Percentiles rank a stretch among this genome's conserved stretches.
These are phyloP conservation scores for Drosophila murphyi DNA, from an alignment of 1,140 invertebrate genomes.

Conservation along the genomic window DNA sequence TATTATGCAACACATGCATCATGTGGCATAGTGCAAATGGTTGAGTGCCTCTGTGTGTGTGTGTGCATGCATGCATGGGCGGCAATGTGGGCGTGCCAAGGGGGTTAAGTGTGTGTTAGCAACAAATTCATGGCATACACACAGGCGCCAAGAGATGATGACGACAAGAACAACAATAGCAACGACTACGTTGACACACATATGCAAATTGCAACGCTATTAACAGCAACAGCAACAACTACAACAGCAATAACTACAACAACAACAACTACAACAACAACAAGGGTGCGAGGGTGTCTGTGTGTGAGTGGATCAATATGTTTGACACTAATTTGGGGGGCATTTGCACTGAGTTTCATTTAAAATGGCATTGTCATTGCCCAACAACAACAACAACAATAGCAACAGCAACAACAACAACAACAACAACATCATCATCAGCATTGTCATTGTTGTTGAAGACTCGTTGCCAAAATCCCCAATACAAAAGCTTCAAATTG, in stretches of 20 bases:
- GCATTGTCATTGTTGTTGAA: conserved; percentile 44
- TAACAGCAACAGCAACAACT: conserved; percentile 51
- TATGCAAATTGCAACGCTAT: conserved; percentile 75
- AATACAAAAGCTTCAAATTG: conserved; percentile 74
- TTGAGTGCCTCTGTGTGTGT: neutral
- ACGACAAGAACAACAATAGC: conserved; percentile 22
- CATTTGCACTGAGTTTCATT: conserved; percentile 75
- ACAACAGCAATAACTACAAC: neutral
- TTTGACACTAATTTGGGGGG: conserved; percentile 79
- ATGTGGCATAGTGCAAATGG: conserved; percentile 28
- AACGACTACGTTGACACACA: conserved; percentile 58
- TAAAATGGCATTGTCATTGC: conserved; percentile 65
- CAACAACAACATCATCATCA: conserved; percentile 43
- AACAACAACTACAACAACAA: too few relatives aligned
- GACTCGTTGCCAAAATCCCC: conserved; percentile 35
- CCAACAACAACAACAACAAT: conserved; percentile 47
- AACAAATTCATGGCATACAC: conserved; percentile 69
- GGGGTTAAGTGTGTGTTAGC: conserved; percentile 80
- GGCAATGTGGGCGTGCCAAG: conserved; percentile 52
- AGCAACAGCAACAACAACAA: conserved; percentile 16
- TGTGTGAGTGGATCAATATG: conserved; percentile 66
- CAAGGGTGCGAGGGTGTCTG: neutral
- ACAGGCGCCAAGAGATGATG: conserved; percentile 35
- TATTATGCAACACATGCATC: conserved; percentile 61
- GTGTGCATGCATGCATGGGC: neutral